A percentile compares a stretch with the other conserved stretches of the same genome.
phyloP scores from a whole-genome alignment of 1,140 invertebrate species.

The Globodera ellingtonae region DNA sequence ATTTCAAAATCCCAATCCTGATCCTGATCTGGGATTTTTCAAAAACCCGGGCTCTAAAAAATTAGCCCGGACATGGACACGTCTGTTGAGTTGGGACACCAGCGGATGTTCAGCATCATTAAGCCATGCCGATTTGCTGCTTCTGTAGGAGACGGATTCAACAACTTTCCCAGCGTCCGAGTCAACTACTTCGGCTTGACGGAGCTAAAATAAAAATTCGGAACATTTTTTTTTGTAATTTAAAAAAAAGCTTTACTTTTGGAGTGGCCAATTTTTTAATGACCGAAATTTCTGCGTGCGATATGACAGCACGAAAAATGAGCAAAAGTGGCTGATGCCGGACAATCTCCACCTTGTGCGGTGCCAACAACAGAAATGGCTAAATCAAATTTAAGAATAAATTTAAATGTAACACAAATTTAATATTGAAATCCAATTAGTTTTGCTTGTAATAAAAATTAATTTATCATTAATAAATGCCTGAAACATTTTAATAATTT shows the following conservation, averaged over 20 bases:
- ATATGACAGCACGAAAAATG: conserved; percentile 75
- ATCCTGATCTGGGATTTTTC: too few species aligned
- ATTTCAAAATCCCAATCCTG: too few species aligned
- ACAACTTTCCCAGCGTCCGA: conserved; percentile 86
- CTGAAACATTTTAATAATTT: too few species aligned
- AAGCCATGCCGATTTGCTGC: conserved; percentile 79
- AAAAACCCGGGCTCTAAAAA: background rate
- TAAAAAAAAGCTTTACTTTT: conserved; percentile 69
- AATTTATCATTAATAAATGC: too few species aligned
- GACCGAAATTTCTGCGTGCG: conserved; percentile 82
- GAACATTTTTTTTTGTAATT: background rate
- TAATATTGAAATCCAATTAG: too few species aligned
- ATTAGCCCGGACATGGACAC: conserved; percentile 62
- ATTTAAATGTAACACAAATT: too few species aligned
- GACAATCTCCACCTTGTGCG: conserved; percentile 84
- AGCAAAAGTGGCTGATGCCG: conserved; percentile 67
- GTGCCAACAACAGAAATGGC: conserved; percentile 79
- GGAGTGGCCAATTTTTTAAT: conserved; percentile 85
- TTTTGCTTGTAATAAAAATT: too few species aligned
- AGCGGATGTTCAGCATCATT: background rate
- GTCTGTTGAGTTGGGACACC: conserved; percentile 16
- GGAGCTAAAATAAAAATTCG: background rate
- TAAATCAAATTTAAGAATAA: background rate
- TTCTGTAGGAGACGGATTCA: conserved; percentile 89
- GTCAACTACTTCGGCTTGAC: conserved; percentile 93